These are phyloP conservation scores for Drosophila jambulina DNA, from an alignment of 1,140 invertebrate species.

Conservation along the genomic window DNA sequence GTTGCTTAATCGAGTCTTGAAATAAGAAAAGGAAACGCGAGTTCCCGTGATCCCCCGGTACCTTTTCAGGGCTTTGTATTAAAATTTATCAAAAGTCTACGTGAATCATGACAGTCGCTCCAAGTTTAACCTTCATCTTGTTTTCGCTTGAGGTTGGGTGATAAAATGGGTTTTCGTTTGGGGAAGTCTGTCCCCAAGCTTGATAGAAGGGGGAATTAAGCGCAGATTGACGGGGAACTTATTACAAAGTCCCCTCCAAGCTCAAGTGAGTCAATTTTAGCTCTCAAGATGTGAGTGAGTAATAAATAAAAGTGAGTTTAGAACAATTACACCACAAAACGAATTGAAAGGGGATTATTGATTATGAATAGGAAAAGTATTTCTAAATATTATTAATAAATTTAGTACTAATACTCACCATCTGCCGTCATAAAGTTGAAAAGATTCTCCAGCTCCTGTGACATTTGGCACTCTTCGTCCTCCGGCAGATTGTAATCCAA, in stretches of 20 bases:
- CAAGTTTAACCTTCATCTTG: constrained; percentile 16
- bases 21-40: constrained; percentile 6
- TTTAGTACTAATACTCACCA: constrained; percentile 84
- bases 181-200: background rate
- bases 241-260: background rate
- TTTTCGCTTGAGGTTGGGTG: background rate
- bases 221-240: background rate
- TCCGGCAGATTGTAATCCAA: constrained; percentile 93
- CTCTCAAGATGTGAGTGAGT: background rate
- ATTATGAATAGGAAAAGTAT: background rate
- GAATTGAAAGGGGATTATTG: background rate
- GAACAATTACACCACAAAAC: background rate
- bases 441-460: constrained; percentile 92
- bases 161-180: constrained; percentile 18
- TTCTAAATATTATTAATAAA: background rate
- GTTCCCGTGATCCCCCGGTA: background rate
- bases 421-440: constrained; percentile 93
- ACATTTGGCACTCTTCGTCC: constrained; percentile 94
- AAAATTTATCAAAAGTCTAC: constrained; percentile 14
- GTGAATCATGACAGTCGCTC: constrained; percentile 30
- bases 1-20: constrained; percentile 15
- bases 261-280: constrained; percentile 15
- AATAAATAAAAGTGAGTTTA: background rate
- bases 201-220: constrained; percentile 1
- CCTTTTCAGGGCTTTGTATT: background rate